Evolutionary conservation across 2,888 invertebrate species (phyloP).

Genomic region (Ophion ellenae): DNA sequence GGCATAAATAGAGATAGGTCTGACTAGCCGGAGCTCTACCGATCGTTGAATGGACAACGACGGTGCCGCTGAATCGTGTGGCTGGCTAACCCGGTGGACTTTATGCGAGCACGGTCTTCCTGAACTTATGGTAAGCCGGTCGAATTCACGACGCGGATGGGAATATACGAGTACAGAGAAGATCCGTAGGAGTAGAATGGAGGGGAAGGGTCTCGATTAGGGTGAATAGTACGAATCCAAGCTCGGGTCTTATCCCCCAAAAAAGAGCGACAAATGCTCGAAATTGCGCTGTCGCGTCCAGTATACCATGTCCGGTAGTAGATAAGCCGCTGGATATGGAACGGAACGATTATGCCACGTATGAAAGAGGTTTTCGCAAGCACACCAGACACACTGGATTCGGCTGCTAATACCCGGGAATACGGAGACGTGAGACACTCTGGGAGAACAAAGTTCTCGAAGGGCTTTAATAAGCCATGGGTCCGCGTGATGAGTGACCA

Average conservation of each 20-base stretch:
- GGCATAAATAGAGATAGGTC: no score
- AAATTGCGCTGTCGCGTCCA: constrained; percentile 61
- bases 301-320: constrained; percentile 29
- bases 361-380: constrained; percentile 49
- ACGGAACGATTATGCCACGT: constrained; percentile 61
- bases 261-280: constrained; percentile 63
- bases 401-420: constrained; percentile 39
- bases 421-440: constrained; percentile 20
- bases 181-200: not conserved
- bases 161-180: constrained; percentile 14
- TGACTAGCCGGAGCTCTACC: not conserved
- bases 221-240: constrained; percentile 62
- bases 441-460: constrained; percentile 42
- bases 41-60: constrained; percentile 1
- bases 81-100: not conserved
- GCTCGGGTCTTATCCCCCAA: constrained; percentile 46
- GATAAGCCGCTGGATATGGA: constrained; percentile 37
- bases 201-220: constrained; percentile 61
- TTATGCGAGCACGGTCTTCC: not conserved
- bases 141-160: not conserved
- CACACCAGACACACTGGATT: constrained; percentile 22
- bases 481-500: constrained; percentile 58
- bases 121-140: constrained; percentile 3
- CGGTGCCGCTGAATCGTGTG: not conserved
- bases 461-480: constrained; percentile 54